A percentile compares a stretch with the other conserved stretches of the same genome.
phyloP scores from a whole-genome alignment of 2,797 vertebrate species.

The Anguilla pacifica region DNA sequence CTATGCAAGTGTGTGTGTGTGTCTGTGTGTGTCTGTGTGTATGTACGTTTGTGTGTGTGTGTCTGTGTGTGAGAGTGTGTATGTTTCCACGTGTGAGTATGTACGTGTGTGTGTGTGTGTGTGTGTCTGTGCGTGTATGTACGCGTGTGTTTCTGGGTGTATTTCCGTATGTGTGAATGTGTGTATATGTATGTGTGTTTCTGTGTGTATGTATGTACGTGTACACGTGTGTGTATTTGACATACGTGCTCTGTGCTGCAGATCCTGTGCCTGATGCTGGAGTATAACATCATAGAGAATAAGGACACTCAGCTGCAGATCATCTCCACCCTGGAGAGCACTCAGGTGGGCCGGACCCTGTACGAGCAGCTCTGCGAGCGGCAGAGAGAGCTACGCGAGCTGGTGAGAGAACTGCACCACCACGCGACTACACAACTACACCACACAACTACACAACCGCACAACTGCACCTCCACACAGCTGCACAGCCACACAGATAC shows the following conservation, averaged over 20 bases:
- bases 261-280: conserved; percentile 98
- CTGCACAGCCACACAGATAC: too few species aligned
- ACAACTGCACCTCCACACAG: too few species aligned
- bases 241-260: conserved; percentile 51
- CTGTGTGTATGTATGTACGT: not conserved
- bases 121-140: not conserved
- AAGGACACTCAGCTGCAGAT: conserved; percentile 99
- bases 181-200: not conserved
- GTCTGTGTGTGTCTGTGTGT: not conserved
- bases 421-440: not conserved
- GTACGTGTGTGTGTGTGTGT: not conserved
- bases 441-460: not conserved
- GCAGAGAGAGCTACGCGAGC: conserved; percentile 95
- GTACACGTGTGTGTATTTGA: not conserved
- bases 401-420: conserved; percentile 77
- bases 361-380: conserved; percentile 98
- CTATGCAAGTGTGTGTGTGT: not conserved
- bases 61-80: not conserved
- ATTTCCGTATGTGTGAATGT: conserved; percentile 24
- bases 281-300: conserved; percentile 99
- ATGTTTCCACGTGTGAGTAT: not conserved
- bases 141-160: not conserved
- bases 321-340: conserved; percentile 98
- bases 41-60: not conserved
- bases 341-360: conserved; percentile 92